Base-by-base conservation (phyloP, 2,888 invertebrate genomes). In the Anarsia innoxiella region DNA sequence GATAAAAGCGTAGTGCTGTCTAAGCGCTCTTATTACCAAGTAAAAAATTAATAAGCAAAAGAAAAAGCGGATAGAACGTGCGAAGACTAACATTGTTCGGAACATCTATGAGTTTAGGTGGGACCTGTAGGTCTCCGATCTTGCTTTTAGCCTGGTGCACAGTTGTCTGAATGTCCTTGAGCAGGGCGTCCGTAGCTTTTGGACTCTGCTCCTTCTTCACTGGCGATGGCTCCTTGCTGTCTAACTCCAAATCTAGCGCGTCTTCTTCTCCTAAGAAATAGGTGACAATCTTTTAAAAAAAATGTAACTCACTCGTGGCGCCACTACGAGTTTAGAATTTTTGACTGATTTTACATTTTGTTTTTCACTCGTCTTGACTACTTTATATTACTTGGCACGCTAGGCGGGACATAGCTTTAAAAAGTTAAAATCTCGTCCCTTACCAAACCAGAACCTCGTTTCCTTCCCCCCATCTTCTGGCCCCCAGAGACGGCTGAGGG, bases 101-200 rank as follows among this genome's bases (percentile, higher is more conserved):
- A 63, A 72, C 75, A 72, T 73, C 70, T 66, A 75, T 52, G 51
- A 62, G 53, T 56, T 51, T 58, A 51, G 51, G 29, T 13, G 59
- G 72, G 80, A 88, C 88, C 87, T 89, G 89, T 41, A 89, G 85
- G 66, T 88, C 89, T 36, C 88, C 89, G 43, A 89, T 88, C 75
- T 86, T 88, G 51, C 80, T 84, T 70, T 89, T 86, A 37, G 89
- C 89, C 42, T 86, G 87, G 59, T 83, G 80, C 27, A 88, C 87
- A 0, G 84, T 84, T 49, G 75, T 85, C 68, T 89, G 88, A 3
- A 89, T 63, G 59, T 89, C 89, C 40, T 77, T 78, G 11, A 83
- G 66, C 10, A 80, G 55, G 0, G 63, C 70, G 14, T 80, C 82
- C 0, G 71, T 52, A 0, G 79, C 64, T 41, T 79, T 79, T 0